Percentiles rank a stretch among this genome's conserved stretches.
Conservation (phyloP, 2,113 vertebrate species). For the Nipponia nippon region DNA sequence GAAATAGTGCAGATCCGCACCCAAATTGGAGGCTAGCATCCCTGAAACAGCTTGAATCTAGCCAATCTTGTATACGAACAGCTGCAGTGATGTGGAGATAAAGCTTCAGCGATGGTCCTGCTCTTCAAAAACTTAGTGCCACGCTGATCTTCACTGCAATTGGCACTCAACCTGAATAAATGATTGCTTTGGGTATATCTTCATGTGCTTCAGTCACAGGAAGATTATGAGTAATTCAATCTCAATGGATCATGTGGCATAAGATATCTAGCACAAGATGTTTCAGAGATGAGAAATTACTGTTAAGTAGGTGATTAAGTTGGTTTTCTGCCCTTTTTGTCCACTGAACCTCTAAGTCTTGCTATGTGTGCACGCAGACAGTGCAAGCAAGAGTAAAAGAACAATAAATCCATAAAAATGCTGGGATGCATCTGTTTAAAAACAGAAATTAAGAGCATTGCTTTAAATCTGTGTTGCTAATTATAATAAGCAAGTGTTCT, state of each 20-base stretch:
- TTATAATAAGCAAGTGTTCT: neutral
- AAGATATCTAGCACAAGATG: neutral
- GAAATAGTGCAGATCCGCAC: fast-evolving
- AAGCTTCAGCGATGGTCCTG: neutral
- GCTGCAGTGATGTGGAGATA: neutral
- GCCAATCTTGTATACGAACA: fast-evolving
- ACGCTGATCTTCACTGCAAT: neutral
- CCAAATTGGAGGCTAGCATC: fast-evolving
- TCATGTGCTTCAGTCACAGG: neutral
- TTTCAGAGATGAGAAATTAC: neutral
- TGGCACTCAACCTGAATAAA: neutral
- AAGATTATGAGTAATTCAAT: neutral
- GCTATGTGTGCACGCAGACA: neutral
- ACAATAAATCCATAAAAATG: neutral
- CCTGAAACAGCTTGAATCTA: neutral
- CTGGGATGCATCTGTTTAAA: neutral
- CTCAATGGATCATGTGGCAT: neutral
- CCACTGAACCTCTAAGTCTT: neutral
- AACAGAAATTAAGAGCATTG: neutral
- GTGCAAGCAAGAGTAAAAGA: neutral
- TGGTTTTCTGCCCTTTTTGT: neutral
- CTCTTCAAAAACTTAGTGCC: neutral
- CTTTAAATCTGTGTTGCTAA: neutral
- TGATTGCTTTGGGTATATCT: neutral
- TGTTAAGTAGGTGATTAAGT: neutral